Evolutionary conservation across 1,140 invertebrate species (phyloP).

Genomic region (Cyrtorhinus lividipennis): DNA sequence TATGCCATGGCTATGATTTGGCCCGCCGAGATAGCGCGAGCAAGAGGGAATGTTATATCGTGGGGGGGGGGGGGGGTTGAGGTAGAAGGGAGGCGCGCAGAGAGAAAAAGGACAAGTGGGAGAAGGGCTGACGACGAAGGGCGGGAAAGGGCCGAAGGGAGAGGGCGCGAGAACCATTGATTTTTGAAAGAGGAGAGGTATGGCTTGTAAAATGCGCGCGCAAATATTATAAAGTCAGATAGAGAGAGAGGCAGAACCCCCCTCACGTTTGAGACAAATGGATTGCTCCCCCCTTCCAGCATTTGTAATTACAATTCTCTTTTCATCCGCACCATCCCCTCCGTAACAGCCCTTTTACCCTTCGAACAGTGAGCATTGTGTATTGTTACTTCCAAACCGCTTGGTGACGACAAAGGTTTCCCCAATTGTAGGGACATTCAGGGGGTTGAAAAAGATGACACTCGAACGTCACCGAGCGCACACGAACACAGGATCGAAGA

Average conservation of each 20-base stretch:
- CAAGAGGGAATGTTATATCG: background rate
- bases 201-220: conserved; percentile 22
- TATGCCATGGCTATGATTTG: background rate
- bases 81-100: background rate
- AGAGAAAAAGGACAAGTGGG: background rate
- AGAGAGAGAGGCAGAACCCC: conserved; percentile 8
- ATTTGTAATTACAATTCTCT: background rate
- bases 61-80: background rate
- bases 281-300: background rate
- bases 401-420: no score
- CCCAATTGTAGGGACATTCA: no score
- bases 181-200: conserved; percentile 19
- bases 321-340: background rate
- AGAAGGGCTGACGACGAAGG: background rate
- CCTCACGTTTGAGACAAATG: background rate
- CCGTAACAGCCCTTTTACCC: background rate
- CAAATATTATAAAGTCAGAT: conserved; percentile 21
- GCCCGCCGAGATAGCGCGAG: no score
- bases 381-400: background rate
- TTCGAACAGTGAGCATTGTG: background rate
- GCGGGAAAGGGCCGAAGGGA: background rate
- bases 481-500: no score
- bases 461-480: no score
- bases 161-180: conserved; percentile 19
- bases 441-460: no score